Evolutionary conservation across 2,888 invertebrate genomes (phyloP), one percentile per base, ranked within the genome.

Genomic region (Kuschelorhynchus macadamiae): DNA sequence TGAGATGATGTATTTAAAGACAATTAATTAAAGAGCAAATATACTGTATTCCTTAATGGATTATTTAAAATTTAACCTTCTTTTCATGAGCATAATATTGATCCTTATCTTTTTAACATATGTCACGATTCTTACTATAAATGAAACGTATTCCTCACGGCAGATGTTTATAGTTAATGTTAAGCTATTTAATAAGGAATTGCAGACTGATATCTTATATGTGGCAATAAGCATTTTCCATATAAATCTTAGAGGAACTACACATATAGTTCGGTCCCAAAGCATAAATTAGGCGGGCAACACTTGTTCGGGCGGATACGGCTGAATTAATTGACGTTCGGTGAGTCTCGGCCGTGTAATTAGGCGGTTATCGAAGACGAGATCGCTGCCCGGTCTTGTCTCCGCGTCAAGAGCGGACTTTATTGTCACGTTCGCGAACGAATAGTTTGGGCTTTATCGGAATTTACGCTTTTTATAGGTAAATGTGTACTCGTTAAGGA

Each of bases 301-400:
- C 63, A 68, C 63, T 57, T 68, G 68, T 68, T 63, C 61, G 61
- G 67, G 67, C 67, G 56, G 67, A 55, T 55, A 57, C 72, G 74
- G 61, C 71, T 72, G 75, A 73, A 75, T 81, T 81, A 82, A 81
- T 81, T 82, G 82, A 81, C 81, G 80, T 81, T 74, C 77, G 80
- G 80, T 78, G 79, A 80, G 79, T 76, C 75, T 64, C 74, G 78
- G 70, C 72, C 78, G 71, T 79, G 81, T 81, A 82, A 82, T 82
- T 82, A 82, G 81, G 78, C 79, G 77, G 56, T 65, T 70, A 70
- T 80, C 59, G 47, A 17, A 59, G 59, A 59, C 39, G 59, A 59
- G 39, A 59, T 59, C 59, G 17, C 44, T 21, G 66, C 63, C 62
- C 59, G 62, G 57, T 62, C 63, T 62, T 50, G 60, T 65, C 73